Evolutionary conservation across 1,140 invertebrate genomes (phyloP).

Genomic region (Drosophila subpulchrella): DNA sequence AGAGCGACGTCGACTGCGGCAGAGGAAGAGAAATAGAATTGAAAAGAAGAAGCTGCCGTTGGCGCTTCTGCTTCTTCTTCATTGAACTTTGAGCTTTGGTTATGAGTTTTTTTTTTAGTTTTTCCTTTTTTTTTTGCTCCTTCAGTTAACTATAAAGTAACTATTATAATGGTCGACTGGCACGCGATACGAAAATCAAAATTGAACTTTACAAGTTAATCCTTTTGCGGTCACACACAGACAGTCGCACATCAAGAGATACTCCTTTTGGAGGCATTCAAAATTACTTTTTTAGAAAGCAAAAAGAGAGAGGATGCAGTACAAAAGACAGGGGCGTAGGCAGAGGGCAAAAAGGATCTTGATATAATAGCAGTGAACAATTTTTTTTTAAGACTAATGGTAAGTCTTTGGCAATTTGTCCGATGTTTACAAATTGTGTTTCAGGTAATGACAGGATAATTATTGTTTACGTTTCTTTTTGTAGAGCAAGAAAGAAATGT

Average conservation of each 20-base stretch:
- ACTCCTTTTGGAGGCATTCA: conserved; percentile 41
- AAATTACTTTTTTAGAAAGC: conserved; percentile 46
- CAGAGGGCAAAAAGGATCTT: background rate
- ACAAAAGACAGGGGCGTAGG: background rate
- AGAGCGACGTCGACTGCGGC: conserved; percentile 2
- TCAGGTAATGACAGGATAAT: no score
- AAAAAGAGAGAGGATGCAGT: conserved; percentile 11
- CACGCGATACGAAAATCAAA: conserved; percentile 79
- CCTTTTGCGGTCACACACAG: conserved; percentile 57
- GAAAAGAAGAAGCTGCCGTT: conserved; percentile 28
- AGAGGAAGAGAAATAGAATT: conserved; percentile 11
- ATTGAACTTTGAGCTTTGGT: conserved; percentile 52
- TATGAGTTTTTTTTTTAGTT: conserved; percentile 38
- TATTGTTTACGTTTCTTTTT: no score
- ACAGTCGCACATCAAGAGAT: conserved; percentile 15
- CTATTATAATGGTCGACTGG: conserved; percentile 50
- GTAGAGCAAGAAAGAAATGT: no score
- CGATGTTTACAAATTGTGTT: no score
- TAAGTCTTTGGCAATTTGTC: no score
- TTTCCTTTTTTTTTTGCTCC: conserved; percentile 21
- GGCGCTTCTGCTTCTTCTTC: conserved; percentile 18
- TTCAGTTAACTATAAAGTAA: conserved; percentile 47
- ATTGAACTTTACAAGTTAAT: conserved; percentile 82
- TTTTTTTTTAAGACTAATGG: no score
- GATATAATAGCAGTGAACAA: background rate